Evolutionary conservation across 2,113 vertebrate genomes (phyloP).

Genomic region (Dipodomys merriami): DNA sequence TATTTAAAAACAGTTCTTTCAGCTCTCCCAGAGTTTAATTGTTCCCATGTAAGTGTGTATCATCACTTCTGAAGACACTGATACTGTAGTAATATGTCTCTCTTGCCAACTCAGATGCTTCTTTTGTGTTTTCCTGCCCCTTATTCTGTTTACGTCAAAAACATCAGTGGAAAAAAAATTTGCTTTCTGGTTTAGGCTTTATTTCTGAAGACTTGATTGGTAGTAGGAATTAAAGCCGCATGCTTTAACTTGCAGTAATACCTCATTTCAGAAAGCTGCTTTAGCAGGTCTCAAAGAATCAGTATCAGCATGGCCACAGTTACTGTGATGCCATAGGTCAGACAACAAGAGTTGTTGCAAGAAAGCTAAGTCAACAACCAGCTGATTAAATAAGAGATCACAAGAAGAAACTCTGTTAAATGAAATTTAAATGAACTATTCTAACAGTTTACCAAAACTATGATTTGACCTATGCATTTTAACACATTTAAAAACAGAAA

Average conservation of each 20-base stretch:
- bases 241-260: conserved; percentile 27
- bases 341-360: conserved; percentile 15
- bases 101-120: background rate
- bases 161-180: background rate
- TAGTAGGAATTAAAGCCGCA: background rate
- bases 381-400: conserved; percentile 35
- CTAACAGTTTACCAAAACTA: background rate
- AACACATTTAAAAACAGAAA: conserved; percentile 49
- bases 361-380: conserved; percentile 29
- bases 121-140: conserved; percentile 6
- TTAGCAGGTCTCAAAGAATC: conserved; percentile 28
- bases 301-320: background rate
- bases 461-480: background rate
- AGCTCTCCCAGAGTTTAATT: background rate
- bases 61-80: background rate
- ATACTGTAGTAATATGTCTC: background rate
- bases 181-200: conserved; percentile 1
- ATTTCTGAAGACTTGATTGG: conserved; percentile 48
- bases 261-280: conserved; percentile 33
- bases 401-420: background rate
- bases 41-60: background rate
- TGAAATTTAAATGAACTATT: conserved; percentile 45
- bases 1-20: background rate
- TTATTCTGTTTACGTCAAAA: conserved; percentile 59
- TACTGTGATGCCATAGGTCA: conserved; percentile 42